phyloP scores from a whole-genome alignment of 2,113 vertebrate species.

The Todiramphus saurophagus region DNA sequence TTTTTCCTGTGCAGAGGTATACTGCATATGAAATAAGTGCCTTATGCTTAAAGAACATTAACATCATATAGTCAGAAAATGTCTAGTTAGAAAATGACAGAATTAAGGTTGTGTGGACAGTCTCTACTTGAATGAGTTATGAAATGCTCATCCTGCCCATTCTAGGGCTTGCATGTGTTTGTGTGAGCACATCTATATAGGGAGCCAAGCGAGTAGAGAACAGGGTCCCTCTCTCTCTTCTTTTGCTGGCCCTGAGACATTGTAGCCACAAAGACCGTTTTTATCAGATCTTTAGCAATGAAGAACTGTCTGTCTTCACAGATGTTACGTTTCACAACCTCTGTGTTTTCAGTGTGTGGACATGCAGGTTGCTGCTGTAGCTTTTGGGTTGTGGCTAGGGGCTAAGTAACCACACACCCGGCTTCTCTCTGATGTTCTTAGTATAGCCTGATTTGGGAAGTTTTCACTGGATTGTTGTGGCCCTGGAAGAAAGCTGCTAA shows the following conservation, averaged over 20 bases:
- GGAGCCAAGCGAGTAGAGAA: not conserved
- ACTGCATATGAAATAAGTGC: accelerated
- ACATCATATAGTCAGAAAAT: not conserved
- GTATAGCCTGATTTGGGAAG: not conserved
- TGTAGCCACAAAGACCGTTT: not conserved
- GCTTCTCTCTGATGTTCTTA: not conserved
- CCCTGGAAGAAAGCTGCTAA: constrained; percentile 38
- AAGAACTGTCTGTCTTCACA: not conserved
- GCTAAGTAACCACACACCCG: not conserved
- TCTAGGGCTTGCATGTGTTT: not conserved
- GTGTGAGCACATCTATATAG: accelerated
- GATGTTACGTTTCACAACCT: accelerated
- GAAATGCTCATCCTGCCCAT: accelerated
- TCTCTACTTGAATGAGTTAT: not conserved
- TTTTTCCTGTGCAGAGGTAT: not conserved
- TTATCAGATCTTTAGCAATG: not conserved
- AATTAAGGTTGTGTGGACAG: accelerated
- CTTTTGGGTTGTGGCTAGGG: accelerated
- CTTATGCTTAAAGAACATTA: not conserved
- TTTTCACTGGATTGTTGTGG: not conserved
- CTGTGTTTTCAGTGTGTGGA: not conserved
- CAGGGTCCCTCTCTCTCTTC: not conserved
- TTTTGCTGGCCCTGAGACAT: accelerated
- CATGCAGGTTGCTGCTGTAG: not conserved
- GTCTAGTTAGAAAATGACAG: not conserved